These are phyloP conservation scores for Melanerpes aurifrons DNA, from an alignment of 2,113 vertebrate species.

Conservation along the genomic window DNA sequence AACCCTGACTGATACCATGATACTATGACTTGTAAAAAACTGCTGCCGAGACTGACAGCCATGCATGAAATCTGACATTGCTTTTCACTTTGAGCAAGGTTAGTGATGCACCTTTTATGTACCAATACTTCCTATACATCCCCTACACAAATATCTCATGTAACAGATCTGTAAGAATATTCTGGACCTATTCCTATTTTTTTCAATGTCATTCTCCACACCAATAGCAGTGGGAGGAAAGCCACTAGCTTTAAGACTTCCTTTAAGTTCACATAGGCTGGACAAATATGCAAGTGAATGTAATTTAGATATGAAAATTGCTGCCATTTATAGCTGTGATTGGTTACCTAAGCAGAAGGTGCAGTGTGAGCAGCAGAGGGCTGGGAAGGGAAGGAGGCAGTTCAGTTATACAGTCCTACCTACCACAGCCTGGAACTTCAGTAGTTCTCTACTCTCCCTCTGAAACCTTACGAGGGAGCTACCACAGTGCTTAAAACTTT, in stretches of 20 bases:
- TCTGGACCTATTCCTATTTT: background rate
- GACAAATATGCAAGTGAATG: background rate
- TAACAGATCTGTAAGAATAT: background rate
- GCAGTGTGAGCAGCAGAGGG: background rate
- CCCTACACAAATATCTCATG: background rate
- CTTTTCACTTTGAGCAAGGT: background rate
- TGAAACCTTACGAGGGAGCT: background rate
- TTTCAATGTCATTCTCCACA: background rate
- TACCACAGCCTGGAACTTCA: background rate
- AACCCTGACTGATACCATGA: too few relatives aligned
- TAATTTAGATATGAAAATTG: background rate
- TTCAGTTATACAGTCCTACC: background rate
- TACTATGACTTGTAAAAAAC: background rate
- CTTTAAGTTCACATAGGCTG: background rate
- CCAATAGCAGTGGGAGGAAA: background rate
- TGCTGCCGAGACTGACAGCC: background rate
- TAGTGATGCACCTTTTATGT: rapidly evolving
- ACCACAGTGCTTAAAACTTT: background rate
- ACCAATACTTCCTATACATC: background rate
- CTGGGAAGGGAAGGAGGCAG: rapidly evolving
- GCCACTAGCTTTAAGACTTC: background rate
- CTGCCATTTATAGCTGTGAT: background rate
- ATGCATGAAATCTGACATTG: background rate
- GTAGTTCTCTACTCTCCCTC: background rate
- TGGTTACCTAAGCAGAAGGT: background rate